phyloP scores from a whole-genome alignment of 2,888 invertebrate species.

The Graphium colonna region DNA sequence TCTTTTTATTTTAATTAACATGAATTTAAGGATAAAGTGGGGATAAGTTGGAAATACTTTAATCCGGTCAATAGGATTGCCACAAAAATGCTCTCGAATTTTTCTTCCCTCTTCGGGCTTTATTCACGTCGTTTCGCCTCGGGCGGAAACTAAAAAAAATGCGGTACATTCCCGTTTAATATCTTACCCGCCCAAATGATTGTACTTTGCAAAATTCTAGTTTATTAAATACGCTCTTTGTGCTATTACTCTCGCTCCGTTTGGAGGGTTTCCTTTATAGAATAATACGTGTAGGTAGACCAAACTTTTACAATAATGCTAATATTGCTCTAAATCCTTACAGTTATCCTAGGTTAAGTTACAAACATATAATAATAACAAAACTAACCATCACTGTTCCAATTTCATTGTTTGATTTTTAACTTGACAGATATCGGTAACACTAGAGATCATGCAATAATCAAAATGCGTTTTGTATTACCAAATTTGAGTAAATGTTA shows the following conservation, averaged over 20 bases:
- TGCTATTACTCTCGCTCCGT: conserved; percentile 10
- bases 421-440: too few relatives aligned
- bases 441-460: too few relatives aligned
- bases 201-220: conserved; percentile 16
- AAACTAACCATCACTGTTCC: too few relatives aligned
- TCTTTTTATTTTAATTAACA: neutral
- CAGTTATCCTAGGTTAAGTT: too few relatives aligned
- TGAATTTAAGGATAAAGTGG: neutral
- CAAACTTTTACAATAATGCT: too few relatives aligned
- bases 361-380: too few relatives aligned
- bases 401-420: too few relatives aligned
- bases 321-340: too few relatives aligned
- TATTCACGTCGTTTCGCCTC: conserved; percentile 10
- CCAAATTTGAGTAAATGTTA: too few relatives aligned
- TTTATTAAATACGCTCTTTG: conserved; percentile 10
- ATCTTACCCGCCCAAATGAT: conserved; percentile 11
- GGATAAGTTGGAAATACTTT: conserved; percentile 1
- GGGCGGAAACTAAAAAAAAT: conserved; percentile 9
- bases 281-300: neutral
- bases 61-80: conserved; percentile 13
- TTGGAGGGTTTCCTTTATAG: neutral
- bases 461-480: too few relatives aligned
- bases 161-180: conserved; percentile 13
- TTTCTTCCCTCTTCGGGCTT: conserved; percentile 8
- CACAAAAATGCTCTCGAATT: conserved; percentile 16